Evolutionary conservation across 2,888 invertebrate species (phyloP), one percentile per base, ranked within the genome.

Genomic region (Gibbula magus): DNA sequence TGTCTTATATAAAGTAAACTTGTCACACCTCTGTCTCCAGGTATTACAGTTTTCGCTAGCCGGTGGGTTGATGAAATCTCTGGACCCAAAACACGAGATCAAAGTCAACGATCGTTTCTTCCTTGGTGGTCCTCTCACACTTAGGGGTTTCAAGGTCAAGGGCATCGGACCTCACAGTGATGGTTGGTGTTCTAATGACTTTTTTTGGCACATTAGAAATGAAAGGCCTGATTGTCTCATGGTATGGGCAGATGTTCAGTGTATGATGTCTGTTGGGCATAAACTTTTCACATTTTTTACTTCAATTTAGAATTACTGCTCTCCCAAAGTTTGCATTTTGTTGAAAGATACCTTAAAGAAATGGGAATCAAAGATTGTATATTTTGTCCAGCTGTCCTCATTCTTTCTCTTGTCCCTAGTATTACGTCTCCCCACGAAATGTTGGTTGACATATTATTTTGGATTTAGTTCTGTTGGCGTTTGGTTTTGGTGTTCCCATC

Each of bases 101-200:
- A 82, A 82, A 73, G 89, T 93, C 32, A 89, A 88, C 45, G 97
- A 97, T 92, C 94, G 95, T 87, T 96, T 96, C 93, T 97, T 96
- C 93, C 94, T 98, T 70, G 99, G 99, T 2, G 99, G 99, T 0
- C 97, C 99, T 0, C 94, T 96, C 83, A 95, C 96, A 61, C 91
- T 99, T 32, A 94, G 99, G 84, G 99, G 99, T 18, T 99, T 99
- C 93, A 95, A 95, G 79, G 95, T 95, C 93, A 94, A 96, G 84
- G 97, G 98, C n/a, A 95, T 96, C 35, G 98, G 98, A 0, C 97
- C 98, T 0, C 96, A 96, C 83, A 93, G 94, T 45, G 96, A 97
- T 84, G 96, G 96, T 78, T 95, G 79, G 89, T 78, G 22, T 18
- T 53, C 45, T 8, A 1, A 10, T 2, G 4, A 18, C 53, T 61